phyloP scores from a whole-genome alignment of 2,113 vertebrate genomes.

The Misgurnus mizolepis region DNA sequence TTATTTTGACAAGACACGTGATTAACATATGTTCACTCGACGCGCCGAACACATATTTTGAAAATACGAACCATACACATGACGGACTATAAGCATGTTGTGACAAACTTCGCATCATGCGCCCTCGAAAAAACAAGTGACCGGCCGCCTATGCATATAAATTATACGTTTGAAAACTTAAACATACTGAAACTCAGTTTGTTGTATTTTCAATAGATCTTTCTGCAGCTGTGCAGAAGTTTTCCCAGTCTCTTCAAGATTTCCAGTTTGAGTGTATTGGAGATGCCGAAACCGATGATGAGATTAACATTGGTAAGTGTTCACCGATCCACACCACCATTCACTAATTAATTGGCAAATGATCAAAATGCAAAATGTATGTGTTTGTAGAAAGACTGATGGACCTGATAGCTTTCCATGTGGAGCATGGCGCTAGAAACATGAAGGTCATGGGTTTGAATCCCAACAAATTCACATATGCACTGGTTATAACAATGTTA shows the following conservation, averaged over 20 bases:
- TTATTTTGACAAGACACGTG: too few species aligned
- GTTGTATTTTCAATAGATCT: slow-evolving; percentile 76
- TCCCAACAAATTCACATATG: too few species aligned
- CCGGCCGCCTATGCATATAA: too few species aligned
- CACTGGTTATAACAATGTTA: slow-evolving; percentile 24
- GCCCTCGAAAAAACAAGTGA: too few species aligned
- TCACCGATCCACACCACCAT: background rate
- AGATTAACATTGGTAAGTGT: slow-evolving; percentile 93
- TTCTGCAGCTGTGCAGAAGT: slow-evolving; percentile 93
- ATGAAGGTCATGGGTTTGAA: too few species aligned
- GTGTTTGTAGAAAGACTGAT: background rate
- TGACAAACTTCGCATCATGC: too few species aligned
- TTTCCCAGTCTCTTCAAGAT: slow-evolving; percentile 94
- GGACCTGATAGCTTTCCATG: too few species aligned
- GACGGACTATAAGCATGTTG: too few species aligned
- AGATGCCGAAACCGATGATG: slow-evolving; percentile 96
- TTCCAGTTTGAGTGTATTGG: slow-evolving; percentile 98
- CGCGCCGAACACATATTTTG: too few species aligned
- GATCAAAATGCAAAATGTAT: background rate
- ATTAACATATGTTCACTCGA: too few species aligned
- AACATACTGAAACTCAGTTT: background rate
- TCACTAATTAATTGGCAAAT: background rate
- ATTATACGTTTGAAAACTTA: background rate
- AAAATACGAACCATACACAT: too few species aligned
- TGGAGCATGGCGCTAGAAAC: too few species aligned